Conservation (phyloP, 2,113 vertebrate genomes). For the Circaetus cinerascens region DNA sequence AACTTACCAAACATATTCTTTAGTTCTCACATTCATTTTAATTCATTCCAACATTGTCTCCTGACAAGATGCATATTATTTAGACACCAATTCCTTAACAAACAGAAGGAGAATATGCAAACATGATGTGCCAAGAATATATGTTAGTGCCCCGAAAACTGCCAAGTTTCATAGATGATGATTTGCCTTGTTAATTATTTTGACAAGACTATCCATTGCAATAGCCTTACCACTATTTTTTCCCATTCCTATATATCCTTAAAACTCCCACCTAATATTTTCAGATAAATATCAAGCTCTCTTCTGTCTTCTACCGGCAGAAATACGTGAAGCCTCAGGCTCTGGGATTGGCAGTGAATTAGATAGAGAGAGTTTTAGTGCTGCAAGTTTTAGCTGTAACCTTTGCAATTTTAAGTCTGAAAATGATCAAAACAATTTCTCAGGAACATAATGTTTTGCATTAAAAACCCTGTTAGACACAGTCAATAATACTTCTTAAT, state of each 20-base stretch:
- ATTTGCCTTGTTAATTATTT: constrained; percentile 34
- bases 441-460: background rate
- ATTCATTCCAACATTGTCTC: background rate
- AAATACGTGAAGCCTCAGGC: background rate
- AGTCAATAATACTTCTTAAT: background rate
- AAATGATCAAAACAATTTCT: background rate
- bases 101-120: background rate
- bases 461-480: background rate
- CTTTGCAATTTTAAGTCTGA: background rate
- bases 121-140: background rate
- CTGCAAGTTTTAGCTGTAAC: background rate
- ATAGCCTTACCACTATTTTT: background rate
- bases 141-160: background rate
- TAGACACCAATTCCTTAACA: constrained; percentile 16
- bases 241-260: background rate
- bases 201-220: background rate
- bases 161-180: background rate
- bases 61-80: constrained; percentile 5
- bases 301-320: constrained; percentile 7
- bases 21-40: constrained; percentile 13
- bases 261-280: constrained; percentile 5
- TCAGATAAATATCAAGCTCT: background rate
- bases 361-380: background rate
- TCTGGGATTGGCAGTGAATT: background rate
- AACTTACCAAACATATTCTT: background rate